A percentile compares a stretch with the other conserved stretches of the same genome.
Conservation (phyloP, 2,113 vertebrate species). For the Microtus pennsylvanicus region DNA sequence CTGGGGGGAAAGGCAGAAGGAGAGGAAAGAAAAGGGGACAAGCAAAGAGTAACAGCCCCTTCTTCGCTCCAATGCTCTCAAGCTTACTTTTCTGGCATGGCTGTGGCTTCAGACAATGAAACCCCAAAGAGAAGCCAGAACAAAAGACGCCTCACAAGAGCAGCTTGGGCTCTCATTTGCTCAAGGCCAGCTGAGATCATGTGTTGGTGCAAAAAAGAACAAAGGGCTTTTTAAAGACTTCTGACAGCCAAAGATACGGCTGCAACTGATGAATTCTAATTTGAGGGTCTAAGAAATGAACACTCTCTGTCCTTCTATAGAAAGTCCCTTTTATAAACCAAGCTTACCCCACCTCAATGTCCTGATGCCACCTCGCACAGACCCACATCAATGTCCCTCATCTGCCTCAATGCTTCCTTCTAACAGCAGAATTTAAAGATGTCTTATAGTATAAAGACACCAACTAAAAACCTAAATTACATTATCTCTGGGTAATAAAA, state of each 20-base stretch:
- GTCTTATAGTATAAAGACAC: neutral
- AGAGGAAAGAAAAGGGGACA: neutral
- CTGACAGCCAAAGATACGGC: conserved; percentile 16
- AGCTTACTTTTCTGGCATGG: neutral
- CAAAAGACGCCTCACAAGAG: conserved; percentile 71
- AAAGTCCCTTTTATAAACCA: conserved; percentile 48
- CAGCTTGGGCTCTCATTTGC: conserved; percentile 52
- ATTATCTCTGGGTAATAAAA: conserved; percentile 40
- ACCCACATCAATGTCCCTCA: conserved; percentile 10
- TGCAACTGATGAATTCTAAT: conserved; percentile 64
- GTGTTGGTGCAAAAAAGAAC: conserved; percentile 59
- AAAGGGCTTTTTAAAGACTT: conserved; percentile 69
- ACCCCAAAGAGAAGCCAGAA: conserved; percentile 50
- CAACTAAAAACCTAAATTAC: conserved; percentile 32
- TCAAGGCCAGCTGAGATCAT: conserved; percentile 68
- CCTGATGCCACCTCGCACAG: neutral
- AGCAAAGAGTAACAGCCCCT: neutral
- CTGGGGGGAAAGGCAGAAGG: neutral
- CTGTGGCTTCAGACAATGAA: conserved; percentile 61
- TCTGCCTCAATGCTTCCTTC: conserved; percentile 11
- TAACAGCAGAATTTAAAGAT: conserved; percentile 28
- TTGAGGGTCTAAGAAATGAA: conserved; percentile 43
- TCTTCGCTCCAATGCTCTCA: conserved; percentile 29
- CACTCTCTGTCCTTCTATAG: neutral
- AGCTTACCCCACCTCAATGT: neutral